Percentiles rank a stretch among this genome's conserved stretches.
Conservation (phyloP, 2,888 invertebrate genomes). For the Agrotis puta region DNA sequence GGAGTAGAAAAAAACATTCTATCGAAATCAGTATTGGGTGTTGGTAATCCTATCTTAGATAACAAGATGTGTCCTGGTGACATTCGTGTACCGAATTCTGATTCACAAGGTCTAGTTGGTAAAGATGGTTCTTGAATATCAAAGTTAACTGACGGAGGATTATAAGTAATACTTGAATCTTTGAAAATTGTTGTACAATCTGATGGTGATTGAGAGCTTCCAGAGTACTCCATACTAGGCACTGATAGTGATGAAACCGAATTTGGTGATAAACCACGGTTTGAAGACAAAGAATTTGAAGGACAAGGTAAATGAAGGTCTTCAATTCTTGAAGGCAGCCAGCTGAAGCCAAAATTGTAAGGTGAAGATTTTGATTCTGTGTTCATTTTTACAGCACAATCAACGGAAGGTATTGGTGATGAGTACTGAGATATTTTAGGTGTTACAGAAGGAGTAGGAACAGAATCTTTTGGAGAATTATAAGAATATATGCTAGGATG, state of each 20-base stretch:
- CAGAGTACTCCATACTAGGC: not conserved
- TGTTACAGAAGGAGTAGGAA: not conserved
- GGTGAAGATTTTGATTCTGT: constrained; percentile 12
- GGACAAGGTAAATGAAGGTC: constrained; percentile 7
- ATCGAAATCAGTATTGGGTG: not conserved
- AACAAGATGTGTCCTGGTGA: not conserved
- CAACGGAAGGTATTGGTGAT: constrained; percentile 1
- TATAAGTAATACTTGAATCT: not conserved
- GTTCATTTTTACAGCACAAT: not conserved
- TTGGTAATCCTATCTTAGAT: not conserved
- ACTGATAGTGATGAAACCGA: not conserved
- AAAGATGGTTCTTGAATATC: not conserved
- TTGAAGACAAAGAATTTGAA: not conserved
- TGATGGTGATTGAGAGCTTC: not conserved
- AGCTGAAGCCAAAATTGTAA: constrained; percentile 1
- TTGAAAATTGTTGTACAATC: no score
- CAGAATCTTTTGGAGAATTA: not conserved
- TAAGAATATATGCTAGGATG: not conserved
- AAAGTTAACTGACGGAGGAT: not conserved
- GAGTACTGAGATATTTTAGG: not conserved
- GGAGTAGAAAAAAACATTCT: not conserved
- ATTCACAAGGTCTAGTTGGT: not conserved
- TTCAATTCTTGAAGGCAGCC: constrained; percentile 6
- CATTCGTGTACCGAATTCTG: not conserved
- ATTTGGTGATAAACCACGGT: not conserved